A percentile compares a stretch with the other conserved stretches of the same genome.
These are phyloP conservation scores for Thymelicus acteon DNA, from an alignment of 2,888 invertebrate species.

Conservation along the genomic window DNA sequence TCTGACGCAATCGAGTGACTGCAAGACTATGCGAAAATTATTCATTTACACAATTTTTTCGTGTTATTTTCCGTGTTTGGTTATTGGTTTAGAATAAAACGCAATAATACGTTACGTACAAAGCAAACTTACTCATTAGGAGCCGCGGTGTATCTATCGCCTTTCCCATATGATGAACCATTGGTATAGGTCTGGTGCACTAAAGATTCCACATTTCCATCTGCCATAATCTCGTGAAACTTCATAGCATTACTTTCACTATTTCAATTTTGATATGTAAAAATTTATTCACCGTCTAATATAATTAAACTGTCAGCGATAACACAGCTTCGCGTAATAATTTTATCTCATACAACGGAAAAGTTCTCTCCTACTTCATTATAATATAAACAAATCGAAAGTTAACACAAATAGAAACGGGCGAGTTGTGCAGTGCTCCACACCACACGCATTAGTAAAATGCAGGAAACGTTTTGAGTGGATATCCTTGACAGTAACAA, in stretches of 20 bases:
- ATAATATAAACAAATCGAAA: constrained; percentile 25
- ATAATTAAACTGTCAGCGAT: not conserved
- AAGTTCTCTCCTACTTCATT: constrained; percentile 17
- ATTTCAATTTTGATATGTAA: not conserved
- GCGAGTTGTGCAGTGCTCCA: constrained; percentile 35
- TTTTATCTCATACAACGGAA: not conserved
- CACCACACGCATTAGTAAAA: constrained; percentile 52
- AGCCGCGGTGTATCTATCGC: constrained; percentile 76
- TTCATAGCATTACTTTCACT: constrained; percentile 63
- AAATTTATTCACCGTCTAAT: not conserved
- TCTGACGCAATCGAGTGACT: not conserved
- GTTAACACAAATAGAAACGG: constrained; percentile 33
- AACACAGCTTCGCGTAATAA: not conserved
- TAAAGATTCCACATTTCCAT: constrained; percentile 55
- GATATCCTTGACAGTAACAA: constrained; percentile 78
- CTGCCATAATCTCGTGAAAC: constrained; percentile 60
- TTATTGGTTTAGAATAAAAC: constrained; percentile 8
- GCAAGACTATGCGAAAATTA: not conserved
- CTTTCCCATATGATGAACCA: constrained; percentile 74
- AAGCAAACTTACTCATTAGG: constrained; percentile 76
- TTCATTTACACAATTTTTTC: not conserved
- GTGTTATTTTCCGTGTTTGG: constrained; percentile 4
- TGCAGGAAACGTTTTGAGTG: constrained; percentile 66
- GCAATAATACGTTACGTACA: not conserved
- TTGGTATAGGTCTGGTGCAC: constrained; percentile 52